These are phyloP conservation scores for Pogonocherus hispidulus DNA, from an alignment of 2,888 invertebrate genomes.

Conservation along the genomic window DNA sequence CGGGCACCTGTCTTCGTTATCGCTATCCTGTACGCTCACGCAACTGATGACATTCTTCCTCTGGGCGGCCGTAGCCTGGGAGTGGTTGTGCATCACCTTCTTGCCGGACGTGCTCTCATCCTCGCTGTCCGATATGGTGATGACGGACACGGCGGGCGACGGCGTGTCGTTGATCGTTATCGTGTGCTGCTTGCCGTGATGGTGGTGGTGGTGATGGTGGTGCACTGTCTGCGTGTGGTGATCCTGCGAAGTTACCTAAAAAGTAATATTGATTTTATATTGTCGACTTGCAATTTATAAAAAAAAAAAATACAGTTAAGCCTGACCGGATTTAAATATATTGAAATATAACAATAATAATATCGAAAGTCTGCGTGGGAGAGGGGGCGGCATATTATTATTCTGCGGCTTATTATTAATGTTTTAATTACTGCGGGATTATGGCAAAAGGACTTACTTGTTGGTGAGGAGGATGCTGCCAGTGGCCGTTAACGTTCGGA, in stretches of 20 bases:
- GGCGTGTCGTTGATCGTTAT: constrained; percentile 97
- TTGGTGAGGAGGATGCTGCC: constrained; percentile 66
- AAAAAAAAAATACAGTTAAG: too few relatives aligned
- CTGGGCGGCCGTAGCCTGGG: constrained; percentile 48
- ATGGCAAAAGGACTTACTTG: too few relatives aligned
- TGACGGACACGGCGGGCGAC: constrained; percentile 94
- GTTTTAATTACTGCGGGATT: too few relatives aligned
- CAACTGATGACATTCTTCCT: constrained; percentile 84
- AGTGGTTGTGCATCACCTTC: constrained; percentile 54
- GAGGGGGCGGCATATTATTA: too few relatives aligned
- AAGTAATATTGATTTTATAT: too few relatives aligned
- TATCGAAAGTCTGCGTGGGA: too few relatives aligned
- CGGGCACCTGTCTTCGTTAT: constrained; percentile 76
- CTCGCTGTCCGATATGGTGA: constrained; percentile 96
- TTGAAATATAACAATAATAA: too few relatives aligned
- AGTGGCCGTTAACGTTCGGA: constrained; percentile 62
- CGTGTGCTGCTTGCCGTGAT: constrained; percentile 79
- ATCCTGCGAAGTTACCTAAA: constrained; percentile 53
- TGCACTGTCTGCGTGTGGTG: constrained; percentile 57
- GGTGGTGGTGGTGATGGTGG: constrained; percentile 62
- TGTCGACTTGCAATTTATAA: too few relatives aligned
- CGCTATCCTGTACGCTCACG: constrained; percentile 83
- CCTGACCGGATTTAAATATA: too few relatives aligned
- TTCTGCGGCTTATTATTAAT: too few relatives aligned
- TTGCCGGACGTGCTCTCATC: constrained; percentile 79